These are phyloP conservation scores for Ptychadena robeensis DNA, from an alignment of 2,797 vertebrate species.

Conservation along the genomic window DNA sequence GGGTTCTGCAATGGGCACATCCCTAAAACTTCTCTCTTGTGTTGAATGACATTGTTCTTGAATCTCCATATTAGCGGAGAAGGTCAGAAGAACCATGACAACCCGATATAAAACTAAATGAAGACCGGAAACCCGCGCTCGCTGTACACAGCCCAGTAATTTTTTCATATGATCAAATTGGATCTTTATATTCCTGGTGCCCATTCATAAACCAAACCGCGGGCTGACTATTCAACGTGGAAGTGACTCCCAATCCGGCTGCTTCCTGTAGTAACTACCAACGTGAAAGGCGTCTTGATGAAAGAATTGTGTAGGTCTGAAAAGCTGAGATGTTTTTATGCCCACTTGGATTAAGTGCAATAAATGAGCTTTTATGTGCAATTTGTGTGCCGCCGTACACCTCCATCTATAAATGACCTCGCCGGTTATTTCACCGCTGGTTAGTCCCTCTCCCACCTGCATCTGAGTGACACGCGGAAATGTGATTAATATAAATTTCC, in stretches of 20 bases:
- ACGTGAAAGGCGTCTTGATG: background rate
- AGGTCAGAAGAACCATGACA: no score
- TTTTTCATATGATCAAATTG: background rate
- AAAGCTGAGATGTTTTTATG: background rate
- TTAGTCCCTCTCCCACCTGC: background rate
- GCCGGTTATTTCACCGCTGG: background rate
- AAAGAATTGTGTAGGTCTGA: background rate
- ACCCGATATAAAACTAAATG: no score
- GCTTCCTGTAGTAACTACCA: background rate
- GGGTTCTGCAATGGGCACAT: no score
- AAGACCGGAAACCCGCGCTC: no score
- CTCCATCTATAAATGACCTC: slow-evolving; percentile 1
- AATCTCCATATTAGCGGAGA: no score
- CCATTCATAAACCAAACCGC: background rate
- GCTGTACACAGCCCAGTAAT: background rate
- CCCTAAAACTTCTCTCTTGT: no score
- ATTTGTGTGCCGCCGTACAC: background rate
- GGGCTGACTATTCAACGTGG: background rate
- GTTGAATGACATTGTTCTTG: no score
- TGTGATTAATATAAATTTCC: slow-evolving; percentile 7
- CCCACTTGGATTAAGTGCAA: background rate
- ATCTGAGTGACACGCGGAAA: background rate
- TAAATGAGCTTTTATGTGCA: slow-evolving; percentile 12
- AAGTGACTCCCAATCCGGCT: background rate
- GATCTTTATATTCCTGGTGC: background rate